A percentile compares a stretch with the other conserved stretches of the same genome.
Evolutionary conservation across 1,140 invertebrate species (phyloP).

Genomic region (Rhizoglyphus robini): DNA sequence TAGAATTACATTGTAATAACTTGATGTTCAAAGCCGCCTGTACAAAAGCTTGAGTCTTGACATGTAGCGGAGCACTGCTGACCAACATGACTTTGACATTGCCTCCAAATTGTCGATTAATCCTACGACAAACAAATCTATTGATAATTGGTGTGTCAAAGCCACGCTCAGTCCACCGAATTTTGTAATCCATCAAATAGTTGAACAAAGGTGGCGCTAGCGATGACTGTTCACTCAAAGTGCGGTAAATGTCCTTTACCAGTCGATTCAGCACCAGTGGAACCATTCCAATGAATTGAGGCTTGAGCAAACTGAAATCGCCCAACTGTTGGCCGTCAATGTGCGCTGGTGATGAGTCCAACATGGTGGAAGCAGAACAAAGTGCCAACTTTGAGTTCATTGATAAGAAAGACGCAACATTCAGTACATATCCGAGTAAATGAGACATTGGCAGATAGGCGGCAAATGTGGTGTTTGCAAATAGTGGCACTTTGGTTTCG

Average conservation of each 20-base stretch:
- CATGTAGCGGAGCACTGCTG: slow-evolving; percentile 82
- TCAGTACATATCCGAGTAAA: slow-evolving; percentile 65
- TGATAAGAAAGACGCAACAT: slow-evolving; percentile 8
- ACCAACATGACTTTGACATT: slow-evolving; percentile 65
- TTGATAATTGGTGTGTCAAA: slow-evolving; percentile 23
- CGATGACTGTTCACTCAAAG: slow-evolving; percentile 24
- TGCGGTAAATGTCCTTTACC: slow-evolving; percentile 40
- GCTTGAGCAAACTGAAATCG: slow-evolving; percentile 37
- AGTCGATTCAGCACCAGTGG: slow-evolving; percentile 44
- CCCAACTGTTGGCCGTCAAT: slow-evolving; percentile 28
- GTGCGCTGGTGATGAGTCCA: slow-evolving; percentile 50
- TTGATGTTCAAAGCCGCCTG: slow-evolving; percentile 79
- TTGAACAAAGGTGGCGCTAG: slow-evolving; percentile 2
- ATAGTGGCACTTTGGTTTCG: not conserved
- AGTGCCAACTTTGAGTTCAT: slow-evolving; percentile 83
- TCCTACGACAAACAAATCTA: slow-evolving; percentile 37
- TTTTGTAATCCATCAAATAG: slow-evolving; percentile 22
- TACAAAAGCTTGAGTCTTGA: slow-evolving; percentile 86
- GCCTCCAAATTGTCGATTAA: slow-evolving; percentile 59
- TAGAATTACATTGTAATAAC: slow-evolving; percentile 59
- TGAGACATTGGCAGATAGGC: slow-evolving; percentile 94
- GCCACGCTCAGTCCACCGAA: slow-evolving; percentile 16
- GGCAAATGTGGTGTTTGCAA: slow-evolving; percentile 48
- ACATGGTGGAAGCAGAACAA: slow-evolving; percentile 84
- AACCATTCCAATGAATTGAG: slow-evolving; percentile 86